These are phyloP conservation scores for Lycorma delicatula DNA, from an alignment of 1,140 invertebrate species.

Conservation along the genomic window DNA sequence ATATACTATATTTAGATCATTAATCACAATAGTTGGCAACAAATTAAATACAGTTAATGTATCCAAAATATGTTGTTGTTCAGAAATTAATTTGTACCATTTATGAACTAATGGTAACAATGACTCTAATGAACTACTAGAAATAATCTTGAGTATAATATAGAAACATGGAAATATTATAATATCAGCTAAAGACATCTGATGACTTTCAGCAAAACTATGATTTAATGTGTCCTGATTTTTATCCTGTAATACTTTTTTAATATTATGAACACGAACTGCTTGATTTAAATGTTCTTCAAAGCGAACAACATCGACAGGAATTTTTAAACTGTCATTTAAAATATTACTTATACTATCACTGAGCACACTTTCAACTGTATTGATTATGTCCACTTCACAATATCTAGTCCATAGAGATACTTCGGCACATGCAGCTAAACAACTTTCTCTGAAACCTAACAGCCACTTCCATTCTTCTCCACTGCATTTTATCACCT, in stretches of 20 bases:
- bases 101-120: slow-evolving; percentile 53
- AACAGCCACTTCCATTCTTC: slow-evolving; percentile 35
- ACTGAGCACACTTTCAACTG: slow-evolving; percentile 16
- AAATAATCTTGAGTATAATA: slow-evolving; percentile 47
- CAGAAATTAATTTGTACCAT: slow-evolving; percentile 50
- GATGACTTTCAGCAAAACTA: slow-evolving; percentile 72
- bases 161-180: slow-evolving; percentile 65
- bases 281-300: slow-evolving; percentile 82
- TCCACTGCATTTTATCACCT: slow-evolving; percentile 21
- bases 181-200: slow-evolving; percentile 75
- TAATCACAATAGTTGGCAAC: background rate
- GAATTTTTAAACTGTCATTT: slow-evolving; percentile 35
- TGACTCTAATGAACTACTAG: slow-evolving; percentile 36
- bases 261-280: slow-evolving; percentile 76
- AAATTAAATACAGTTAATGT: background rate
- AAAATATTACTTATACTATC: background rate
- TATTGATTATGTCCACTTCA: slow-evolving; percentile 45
- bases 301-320: slow-evolving; percentile 58
- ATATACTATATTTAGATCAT: too few species aligned
- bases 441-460: slow-evolving; percentile 67
- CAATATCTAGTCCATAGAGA: slow-evolving; percentile 90
- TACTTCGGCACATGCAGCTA: slow-evolving; percentile 71
- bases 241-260: slow-evolving; percentile 46
- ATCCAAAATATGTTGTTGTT: slow-evolving; percentile 16
- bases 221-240: slow-evolving; percentile 43